These are phyloP conservation scores for Panonychus citri DNA, from an alignment of 1,140 invertebrate genomes.

Conservation along the genomic window DNA sequence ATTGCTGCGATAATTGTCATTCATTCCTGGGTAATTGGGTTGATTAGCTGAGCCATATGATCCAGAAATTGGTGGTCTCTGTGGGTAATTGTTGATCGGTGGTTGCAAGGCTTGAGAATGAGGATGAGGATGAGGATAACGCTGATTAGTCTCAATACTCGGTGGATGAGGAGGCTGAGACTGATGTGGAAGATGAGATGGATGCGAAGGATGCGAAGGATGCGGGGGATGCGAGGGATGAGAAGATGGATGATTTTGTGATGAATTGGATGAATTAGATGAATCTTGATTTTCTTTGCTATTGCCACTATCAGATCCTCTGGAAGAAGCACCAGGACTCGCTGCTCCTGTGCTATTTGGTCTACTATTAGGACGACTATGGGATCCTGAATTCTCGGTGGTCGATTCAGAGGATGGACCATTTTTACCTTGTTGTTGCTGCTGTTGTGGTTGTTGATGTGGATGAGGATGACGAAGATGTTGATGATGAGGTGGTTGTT, in stretches of 20 bases:
- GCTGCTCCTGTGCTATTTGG: not conserved
- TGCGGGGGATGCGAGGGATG: too few relatives aligned
- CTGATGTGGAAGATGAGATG: not conserved
- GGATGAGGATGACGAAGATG: slow-evolving; percentile 2
- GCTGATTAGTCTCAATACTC: not conserved
- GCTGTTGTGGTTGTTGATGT: slow-evolving; percentile 3
- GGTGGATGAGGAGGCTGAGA: too few relatives aligned
- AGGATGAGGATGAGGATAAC: slow-evolving; percentile 3
- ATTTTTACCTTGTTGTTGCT: slow-evolving; percentile 10
- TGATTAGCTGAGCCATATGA: not conserved
- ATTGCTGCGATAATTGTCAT: not conserved
- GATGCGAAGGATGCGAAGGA: not conserved
- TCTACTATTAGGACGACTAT: not conserved
- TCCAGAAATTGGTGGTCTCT: not conserved
- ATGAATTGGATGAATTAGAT: too few relatives aligned
- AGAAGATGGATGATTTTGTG: not conserved
- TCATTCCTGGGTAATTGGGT: not conserved
- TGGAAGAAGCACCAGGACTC: not conserved
- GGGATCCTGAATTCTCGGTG: too few relatives aligned
- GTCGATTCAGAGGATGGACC: not conserved
- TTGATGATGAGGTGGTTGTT: slow-evolving; percentile 2
- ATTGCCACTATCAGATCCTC: too few relatives aligned
- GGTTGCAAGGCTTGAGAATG: slow-evolving; percentile 8
- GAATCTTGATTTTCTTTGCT: too few relatives aligned
- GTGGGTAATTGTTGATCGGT: not conserved